Base-by-base conservation (phyloP, 2,797 vertebrate species). In the Chiropotes sagulatus region DNA sequence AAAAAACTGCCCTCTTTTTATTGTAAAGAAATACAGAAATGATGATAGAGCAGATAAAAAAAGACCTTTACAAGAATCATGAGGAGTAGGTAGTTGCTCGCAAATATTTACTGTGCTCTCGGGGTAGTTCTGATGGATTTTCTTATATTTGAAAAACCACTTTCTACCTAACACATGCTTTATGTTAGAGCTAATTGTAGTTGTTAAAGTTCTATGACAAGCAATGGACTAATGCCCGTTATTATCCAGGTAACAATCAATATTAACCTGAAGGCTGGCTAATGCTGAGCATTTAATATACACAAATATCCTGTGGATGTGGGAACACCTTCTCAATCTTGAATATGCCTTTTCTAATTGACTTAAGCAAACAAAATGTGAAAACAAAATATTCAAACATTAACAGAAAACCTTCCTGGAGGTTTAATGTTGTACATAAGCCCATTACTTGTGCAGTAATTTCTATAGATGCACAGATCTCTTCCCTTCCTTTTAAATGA, bases 11-110 rank as follows among this genome's bases (percentile, higher is more conserved):
- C 36, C 0, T 72, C 10, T 46, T 82, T 96, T 88, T 54, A 28
- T 96, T 2, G 48, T 48, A 57, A 96, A 70, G 19, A 96, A 96
- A 87, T 44, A 7, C 2, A 86, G 7, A 84, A 33, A 61, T 96
- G 10, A 54, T 80, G 57, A 80, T 15, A 91, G 0, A 44, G 2
- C 1, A 30, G 14, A 46, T 46, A 86, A 64, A 93, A 90, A 92
- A 90, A 61, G 57, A 8, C 30, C 5, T 86, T 80, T 91, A 92
- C 1, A 54, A 39, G 61, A 84, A 58, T 70, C 33, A 3, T 83
- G 36, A 89, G 50, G 26, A 72, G 2, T 91, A 79, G 5, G 22
- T 88, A 94, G 2, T 10, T 33, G 28, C n/a, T 75, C 3, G 39
- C 11, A 83, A 93, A 54, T 91, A 79, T 46, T 86, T 87, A 57